phyloP scores from a whole-genome alignment of 2,113 vertebrate species.

The Lepidothrix coronata region DNA sequence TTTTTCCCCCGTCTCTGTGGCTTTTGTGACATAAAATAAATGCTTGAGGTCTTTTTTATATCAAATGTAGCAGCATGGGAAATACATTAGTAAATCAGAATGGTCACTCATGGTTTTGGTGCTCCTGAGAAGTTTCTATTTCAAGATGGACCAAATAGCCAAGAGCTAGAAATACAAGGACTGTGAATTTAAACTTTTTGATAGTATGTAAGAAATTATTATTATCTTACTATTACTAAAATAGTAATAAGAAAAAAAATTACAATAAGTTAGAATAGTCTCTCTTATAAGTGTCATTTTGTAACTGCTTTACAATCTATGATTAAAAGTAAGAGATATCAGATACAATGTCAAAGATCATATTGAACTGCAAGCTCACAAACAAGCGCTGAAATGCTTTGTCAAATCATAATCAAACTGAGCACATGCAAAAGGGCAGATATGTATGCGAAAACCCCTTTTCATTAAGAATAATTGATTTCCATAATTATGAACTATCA shows the following conservation, averaged over 20 bases:
- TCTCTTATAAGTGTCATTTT: background rate
- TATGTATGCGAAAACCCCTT: background rate
- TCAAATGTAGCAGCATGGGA: constrained; percentile 1
- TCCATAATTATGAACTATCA: background rate
- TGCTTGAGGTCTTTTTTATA: background rate
- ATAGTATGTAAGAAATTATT: background rate
- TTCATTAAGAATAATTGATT: background rate
- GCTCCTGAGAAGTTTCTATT: background rate
- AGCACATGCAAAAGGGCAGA: background rate
- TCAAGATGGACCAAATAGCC: background rate
- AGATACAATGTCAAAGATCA: background rate
- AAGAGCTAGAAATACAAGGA: background rate
- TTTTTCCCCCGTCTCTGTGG: background rate
- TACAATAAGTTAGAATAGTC: background rate
- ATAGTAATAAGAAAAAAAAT: background rate
- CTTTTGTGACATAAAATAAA: background rate
- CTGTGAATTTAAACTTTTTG: background rate
- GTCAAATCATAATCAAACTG: background rate
- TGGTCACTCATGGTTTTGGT: background rate
- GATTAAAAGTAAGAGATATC: background rate
- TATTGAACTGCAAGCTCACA: background rate
- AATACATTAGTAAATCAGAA: constrained; percentile 7
- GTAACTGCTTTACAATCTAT: background rate
- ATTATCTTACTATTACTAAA: background rate
- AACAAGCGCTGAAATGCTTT: background rate